Evolutionary conservation across 2,888 invertebrate species (phyloP).

Genomic region (Periphyllus acericola): DNA sequence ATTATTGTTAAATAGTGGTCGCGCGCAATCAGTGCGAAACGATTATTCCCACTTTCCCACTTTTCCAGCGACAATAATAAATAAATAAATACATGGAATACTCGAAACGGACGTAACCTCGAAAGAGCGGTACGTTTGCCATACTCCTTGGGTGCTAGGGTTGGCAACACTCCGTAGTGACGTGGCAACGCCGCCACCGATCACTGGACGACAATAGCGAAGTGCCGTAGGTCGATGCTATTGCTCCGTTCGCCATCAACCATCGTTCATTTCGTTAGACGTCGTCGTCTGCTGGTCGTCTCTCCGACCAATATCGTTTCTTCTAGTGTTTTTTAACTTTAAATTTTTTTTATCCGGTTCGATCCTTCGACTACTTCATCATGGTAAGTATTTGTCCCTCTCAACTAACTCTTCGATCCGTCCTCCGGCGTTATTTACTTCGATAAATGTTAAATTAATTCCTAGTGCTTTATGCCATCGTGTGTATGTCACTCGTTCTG

Average conservation of each 20-base stretch:
- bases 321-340: too few relatives aligned
- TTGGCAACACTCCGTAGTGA: not conserved
- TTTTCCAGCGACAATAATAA: not conserved
- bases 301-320: not conserved
- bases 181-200: not conserved
- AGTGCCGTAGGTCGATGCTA: not conserved
- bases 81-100: not conserved
- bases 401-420: not conserved
- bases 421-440: not conserved
- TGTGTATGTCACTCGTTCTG: too few relatives aligned
- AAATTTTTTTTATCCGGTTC: constrained; percentile 23
- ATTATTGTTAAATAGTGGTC: constrained; percentile 3
- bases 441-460: too few relatives aligned
- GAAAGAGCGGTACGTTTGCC: not conserved
- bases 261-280: constrained; percentile 25
- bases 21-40: not conserved
- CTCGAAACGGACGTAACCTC: not conserved
- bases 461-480: too few relatives aligned
- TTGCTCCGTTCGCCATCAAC: not conserved
- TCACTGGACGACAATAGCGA: not conserved
- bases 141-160: not conserved
- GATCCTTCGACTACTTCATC: not conserved
- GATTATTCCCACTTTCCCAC: too few relatives aligned
- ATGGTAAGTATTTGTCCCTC: constrained; percentile 39
- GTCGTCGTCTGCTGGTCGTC: not conserved